These are phyloP conservation scores for Muscicapa comitata DNA, from an alignment of 2,797 vertebrate species.

Conservation along the genomic window DNA sequence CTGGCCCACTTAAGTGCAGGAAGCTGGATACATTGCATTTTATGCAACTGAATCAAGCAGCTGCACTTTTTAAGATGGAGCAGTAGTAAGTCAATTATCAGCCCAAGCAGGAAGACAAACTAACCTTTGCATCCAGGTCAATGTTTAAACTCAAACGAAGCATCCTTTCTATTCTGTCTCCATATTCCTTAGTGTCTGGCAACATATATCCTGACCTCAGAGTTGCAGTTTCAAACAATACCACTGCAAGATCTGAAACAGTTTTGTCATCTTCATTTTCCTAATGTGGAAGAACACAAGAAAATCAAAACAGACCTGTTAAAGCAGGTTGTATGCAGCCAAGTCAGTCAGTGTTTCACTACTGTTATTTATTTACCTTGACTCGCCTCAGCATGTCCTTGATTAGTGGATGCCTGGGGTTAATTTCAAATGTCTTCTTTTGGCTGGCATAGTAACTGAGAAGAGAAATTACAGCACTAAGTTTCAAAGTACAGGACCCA, in stretches of 20 bases:
- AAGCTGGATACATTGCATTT: neutral
- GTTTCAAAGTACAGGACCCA: neutral
- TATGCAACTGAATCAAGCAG: neutral
- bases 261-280: constrained; percentile 89
- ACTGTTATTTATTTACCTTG: constrained; percentile 74
- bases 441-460: constrained; percentile 95
- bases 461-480: neutral
- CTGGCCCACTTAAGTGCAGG: neutral
- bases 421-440: constrained; percentile 98
- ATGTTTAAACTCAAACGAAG: constrained; percentile 93
- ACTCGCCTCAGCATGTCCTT: constrained; percentile 92
- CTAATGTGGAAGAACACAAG: constrained; percentile 64
- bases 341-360: neutral
- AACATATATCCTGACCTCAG: constrained; percentile 94
- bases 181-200: constrained; percentile 91
- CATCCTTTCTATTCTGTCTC: constrained; percentile 97
- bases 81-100: neutral
- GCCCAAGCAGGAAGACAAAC: neutral
- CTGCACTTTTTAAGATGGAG: neutral
- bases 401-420: constrained; percentile 95
- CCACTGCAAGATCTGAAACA: constrained; percentile 89
- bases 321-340: neutral
- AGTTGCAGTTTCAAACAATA: constrained; percentile 95
- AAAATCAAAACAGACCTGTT: neutral
- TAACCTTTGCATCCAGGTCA: constrained; percentile 84